A percentile compares a stretch with the other conserved stretches of the same genome.
phyloP scores from a whole-genome alignment of 2,113 vertebrate genomes.

The Hemibates koningsi region DNA sequence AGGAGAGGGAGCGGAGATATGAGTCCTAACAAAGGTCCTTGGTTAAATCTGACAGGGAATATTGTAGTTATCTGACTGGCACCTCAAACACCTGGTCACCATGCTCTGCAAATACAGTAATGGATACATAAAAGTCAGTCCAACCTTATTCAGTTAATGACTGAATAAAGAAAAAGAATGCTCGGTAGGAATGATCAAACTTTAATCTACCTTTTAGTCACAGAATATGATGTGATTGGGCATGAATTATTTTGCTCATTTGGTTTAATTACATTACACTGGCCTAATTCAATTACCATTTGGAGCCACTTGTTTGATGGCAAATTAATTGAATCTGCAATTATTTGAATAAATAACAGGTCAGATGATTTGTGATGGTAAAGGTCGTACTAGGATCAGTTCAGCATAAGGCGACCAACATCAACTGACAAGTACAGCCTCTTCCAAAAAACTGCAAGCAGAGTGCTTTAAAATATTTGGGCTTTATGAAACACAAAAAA shows the following conservation, averaged over 20 bases:
- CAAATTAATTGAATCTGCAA: not conserved
- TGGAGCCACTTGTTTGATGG: not conserved
- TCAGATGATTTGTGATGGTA: not conserved
- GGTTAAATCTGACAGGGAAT: not conserved
- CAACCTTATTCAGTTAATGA: not conserved
- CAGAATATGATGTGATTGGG: not conserved
- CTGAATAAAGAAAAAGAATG: not conserved
- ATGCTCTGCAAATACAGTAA: not conserved
- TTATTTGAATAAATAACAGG: not conserved
- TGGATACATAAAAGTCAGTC: not conserved
- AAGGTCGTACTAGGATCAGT: not conserved
- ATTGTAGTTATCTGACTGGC: not conserved
- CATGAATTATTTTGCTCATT: not conserved
- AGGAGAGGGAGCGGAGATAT: not conserved
- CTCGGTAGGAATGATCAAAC: not conserved
- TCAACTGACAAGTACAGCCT: not conserved
- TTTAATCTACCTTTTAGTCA: not conserved
- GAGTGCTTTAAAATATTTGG: not conserved
- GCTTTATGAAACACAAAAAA: not conserved
- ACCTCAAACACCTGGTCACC: not conserved
- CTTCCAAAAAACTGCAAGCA: not conserved
- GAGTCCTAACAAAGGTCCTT: not conserved
- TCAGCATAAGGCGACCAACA: not conserved
- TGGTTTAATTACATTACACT: not conserved
- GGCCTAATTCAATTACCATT: not conserved